Conservation (phyloP, 1,140 invertebrate species). For the Ceratina calcarata region DNA sequence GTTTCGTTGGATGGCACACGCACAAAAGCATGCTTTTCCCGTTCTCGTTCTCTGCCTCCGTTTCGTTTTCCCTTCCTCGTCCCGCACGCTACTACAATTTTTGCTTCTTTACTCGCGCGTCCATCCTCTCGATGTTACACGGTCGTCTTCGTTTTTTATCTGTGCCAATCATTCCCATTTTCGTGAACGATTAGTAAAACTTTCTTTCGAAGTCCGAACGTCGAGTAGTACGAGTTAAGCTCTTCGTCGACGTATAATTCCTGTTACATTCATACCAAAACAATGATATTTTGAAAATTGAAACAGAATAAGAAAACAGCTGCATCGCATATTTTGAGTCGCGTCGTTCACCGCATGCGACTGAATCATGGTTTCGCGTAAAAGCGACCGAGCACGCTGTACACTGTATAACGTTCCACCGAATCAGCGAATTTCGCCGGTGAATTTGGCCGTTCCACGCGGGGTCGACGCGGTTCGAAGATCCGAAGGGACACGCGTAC, state of each 20-base stretch:
- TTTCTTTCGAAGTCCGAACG: neutral
- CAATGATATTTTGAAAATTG: too few relatives aligned
- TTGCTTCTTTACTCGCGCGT: too few relatives aligned
- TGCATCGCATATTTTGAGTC: neutral
- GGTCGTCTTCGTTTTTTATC: slow-evolving; percentile 1
- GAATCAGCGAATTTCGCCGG: slow-evolving; percentile 2
- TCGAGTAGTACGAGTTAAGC: neutral
- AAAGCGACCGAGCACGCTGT: neutral
- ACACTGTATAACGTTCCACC: neutral
- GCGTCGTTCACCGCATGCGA: neutral
- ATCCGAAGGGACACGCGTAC: too few relatives aligned
- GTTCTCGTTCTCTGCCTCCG: neutral
- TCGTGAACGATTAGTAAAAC: too few relatives aligned
- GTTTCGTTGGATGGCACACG: slow-evolving; percentile 61
- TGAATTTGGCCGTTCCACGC: neutral
- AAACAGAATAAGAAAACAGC: too few relatives aligned
- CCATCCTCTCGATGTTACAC: too few relatives aligned
- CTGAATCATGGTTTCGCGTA: neutral
- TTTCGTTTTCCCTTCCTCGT: neutral
- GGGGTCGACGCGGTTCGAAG: too few relatives aligned
- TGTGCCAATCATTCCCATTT: neutral
- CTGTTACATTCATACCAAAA: too few relatives aligned
- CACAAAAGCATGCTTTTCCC: slow-evolving; percentile 43
- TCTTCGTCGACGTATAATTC: too few relatives aligned
- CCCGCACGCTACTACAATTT: neutral